These are phyloP conservation scores for Drosophila insularis DNA, from an alignment of 1,140 invertebrate genomes.

Conservation along the genomic window DNA sequence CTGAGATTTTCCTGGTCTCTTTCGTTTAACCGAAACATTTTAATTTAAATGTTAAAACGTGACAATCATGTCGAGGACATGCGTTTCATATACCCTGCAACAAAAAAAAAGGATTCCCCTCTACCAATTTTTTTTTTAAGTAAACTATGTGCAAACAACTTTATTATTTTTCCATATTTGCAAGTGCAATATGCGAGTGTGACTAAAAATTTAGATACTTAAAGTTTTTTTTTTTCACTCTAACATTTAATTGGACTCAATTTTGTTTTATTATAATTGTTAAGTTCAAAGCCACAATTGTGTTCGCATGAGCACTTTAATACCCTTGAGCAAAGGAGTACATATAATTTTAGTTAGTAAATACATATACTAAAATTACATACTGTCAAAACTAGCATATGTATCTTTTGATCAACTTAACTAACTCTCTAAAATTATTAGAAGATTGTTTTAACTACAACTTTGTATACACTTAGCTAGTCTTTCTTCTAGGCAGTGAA, in stretches of 20 bases:
- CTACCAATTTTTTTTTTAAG: not conserved
- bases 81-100: conserved; percentile 63
- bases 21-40: conserved; percentile 71
- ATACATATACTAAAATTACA: too few relatives aligned
- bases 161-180: not conserved
- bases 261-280: not conserved
- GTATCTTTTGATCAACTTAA: too few relatives aligned
- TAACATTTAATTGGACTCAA: not conserved
- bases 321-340: not conserved
- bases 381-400: too few relatives aligned
- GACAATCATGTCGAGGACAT: conserved; percentile 66
- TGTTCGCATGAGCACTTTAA: not conserved
- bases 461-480: too few relatives aligned
- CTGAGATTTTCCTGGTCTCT: conserved; percentile 51
- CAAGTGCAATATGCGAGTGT: too few relatives aligned
- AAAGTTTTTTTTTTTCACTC: not conserved
- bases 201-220: too few relatives aligned
- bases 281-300: not conserved
- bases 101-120: conserved; percentile 24
- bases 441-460: too few relatives aligned
- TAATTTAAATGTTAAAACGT: conserved; percentile 80
- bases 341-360: not conserved
- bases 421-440: too few relatives aligned
- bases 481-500: too few relatives aligned
- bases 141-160: not conserved